Conservation (phyloP, 2,888 invertebrate genomes). For the Epistrophe eligans region DNA sequence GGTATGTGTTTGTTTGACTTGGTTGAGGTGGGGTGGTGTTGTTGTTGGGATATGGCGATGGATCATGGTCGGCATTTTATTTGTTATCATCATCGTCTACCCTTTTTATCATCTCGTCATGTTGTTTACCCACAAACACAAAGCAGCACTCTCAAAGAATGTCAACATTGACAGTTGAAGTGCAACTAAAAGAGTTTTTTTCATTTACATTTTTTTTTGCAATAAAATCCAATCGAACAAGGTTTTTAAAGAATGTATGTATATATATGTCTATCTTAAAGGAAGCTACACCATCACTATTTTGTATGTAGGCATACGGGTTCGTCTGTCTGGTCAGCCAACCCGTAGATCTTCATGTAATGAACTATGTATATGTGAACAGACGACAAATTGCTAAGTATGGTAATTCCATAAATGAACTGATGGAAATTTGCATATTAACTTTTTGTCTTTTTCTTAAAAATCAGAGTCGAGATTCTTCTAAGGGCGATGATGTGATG, state of each 20-base stretch:
- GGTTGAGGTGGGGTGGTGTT: neutral
- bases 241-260: conserved; percentile 45
- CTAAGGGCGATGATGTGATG: neutral
- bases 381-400: conserved; percentile 63
- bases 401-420: conserved; percentile 57
- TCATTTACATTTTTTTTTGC: conserved; percentile 8
- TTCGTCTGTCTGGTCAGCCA: conserved; percentile 50
- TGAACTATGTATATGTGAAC: conserved; percentile 13
- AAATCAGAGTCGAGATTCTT: conserved; percentile 22
- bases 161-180: conserved; percentile 71
- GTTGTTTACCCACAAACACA: conserved; percentile 45
- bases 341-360: conserved; percentile 38
- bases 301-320: conserved; percentile 62
- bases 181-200: conserved; percentile 46
- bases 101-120: conserved; percentile 39
- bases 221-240: conserved; percentile 53
- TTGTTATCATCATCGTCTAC: conserved; percentile 23
- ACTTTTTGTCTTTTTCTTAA: neutral
- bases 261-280: neutral
- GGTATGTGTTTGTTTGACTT: conserved; percentile 12
- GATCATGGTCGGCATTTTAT: conserved; percentile 15
- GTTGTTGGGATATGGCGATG: neutral
- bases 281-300: neutral
- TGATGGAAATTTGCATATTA: conserved; percentile 50
- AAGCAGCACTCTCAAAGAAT: conserved; percentile 43